Evolutionary conservation across 2,113 vertebrate genomes (phyloP).

Genomic region (Danionella cerebrum): DNA sequence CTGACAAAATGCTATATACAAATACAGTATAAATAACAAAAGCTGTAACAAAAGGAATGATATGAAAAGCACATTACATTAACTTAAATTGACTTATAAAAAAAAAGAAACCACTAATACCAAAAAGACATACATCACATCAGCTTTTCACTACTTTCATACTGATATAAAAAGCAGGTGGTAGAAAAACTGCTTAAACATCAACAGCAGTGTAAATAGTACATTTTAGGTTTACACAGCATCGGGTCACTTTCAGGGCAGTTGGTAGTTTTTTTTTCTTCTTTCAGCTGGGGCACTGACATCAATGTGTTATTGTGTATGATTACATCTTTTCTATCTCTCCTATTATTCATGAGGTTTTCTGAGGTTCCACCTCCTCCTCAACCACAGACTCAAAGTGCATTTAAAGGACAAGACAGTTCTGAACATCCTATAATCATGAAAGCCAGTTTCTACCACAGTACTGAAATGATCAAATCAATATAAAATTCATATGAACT

Average conservation of each 20-base stretch:
- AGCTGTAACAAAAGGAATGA: conserved; percentile 61
- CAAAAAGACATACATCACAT: not conserved
- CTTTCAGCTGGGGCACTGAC: not conserved
- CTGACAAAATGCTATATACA: conserved; percentile 59
- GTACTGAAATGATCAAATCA: too few species aligned
- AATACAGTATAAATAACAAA: conserved; percentile 54
- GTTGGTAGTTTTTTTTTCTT: not conserved
- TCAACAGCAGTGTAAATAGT: conserved; percentile 6
- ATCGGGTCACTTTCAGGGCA: conserved; percentile 18
- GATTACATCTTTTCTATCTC: not conserved
- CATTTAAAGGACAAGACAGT: not conserved
- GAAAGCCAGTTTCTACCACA: too few species aligned
- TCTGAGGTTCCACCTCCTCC: not conserved
- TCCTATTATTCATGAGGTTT: not conserved
- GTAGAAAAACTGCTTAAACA: conserved; percentile 12
- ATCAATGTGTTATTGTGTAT: not conserved
- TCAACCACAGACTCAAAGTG: conserved; percentile 9
- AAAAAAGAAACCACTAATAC: conserved; percentile 40
- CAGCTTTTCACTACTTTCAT: conserved; percentile 3
- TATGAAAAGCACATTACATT: conserved; percentile 30
- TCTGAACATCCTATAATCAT: not conserved
- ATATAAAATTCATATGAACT: too few species aligned
- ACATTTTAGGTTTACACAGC: conserved; percentile 16
- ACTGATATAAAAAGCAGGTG: not conserved
- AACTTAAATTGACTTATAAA: conserved; percentile 7